Conservation (phyloP, 2,888 invertebrate species). For the Nezara viridula region DNA sequence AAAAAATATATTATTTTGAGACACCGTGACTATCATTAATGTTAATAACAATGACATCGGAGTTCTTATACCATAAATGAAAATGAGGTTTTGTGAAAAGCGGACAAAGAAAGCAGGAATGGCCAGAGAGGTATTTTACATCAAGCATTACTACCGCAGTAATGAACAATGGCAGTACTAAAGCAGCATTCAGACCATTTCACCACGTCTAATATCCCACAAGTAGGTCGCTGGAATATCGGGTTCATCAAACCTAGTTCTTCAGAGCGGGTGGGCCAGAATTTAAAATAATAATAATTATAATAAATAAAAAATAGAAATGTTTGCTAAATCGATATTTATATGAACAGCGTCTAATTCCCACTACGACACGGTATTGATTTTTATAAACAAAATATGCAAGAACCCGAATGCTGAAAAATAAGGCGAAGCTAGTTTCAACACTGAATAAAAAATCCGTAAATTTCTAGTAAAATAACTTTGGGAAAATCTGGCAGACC, state of each 20-base stretch:
- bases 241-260: neutral
- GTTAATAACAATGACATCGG: neutral
- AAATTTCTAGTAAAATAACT: constrained; percentile 6
- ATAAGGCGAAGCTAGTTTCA: neutral
- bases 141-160: neutral
- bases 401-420: neutral
- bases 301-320: neutral
- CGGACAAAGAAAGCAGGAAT: neutral
- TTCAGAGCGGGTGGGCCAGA: too few species aligned
- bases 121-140: neutral
- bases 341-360: too few species aligned
- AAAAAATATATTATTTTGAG: neutral
- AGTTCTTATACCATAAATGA: neutral
- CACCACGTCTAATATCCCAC: neutral
- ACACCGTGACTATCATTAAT: neutral
- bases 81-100: neutral
- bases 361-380: too few species aligned
- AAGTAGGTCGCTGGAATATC: neutral
- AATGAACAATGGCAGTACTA: neutral
- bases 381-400: neutral
- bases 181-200: neutral
- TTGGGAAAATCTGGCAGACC: constrained; percentile 39
- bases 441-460: neutral
- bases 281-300: too few species aligned
- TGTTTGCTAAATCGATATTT: neutral